Evolutionary conservation across 2,888 invertebrate species (phyloP).

Genomic region (Nezara viridula): DNA sequence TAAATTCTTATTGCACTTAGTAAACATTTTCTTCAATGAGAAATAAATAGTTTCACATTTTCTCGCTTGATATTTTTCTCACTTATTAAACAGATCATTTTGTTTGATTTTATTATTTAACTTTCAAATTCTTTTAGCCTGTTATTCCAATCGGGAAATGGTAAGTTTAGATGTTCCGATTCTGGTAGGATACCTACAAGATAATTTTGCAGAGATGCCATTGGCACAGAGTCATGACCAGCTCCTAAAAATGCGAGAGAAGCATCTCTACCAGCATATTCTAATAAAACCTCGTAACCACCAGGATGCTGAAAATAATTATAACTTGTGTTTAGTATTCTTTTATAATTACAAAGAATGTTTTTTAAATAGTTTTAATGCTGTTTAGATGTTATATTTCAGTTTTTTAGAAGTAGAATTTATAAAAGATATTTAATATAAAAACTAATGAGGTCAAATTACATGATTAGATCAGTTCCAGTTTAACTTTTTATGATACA

Average conservation of each 20-base stretch:
- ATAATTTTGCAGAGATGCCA: constrained; percentile 57
- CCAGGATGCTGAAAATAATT: constrained; percentile 63
- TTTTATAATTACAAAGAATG: background rate
- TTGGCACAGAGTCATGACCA: constrained; percentile 60
- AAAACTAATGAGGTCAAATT: background rate
- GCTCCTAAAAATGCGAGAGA: constrained; percentile 62
- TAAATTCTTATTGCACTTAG: background rate
- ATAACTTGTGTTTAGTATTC: background rate
- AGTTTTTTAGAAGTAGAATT: background rate
- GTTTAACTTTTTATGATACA: background rate
- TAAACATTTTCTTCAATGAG: background rate
- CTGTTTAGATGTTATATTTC: background rate
- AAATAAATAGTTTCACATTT: background rate
- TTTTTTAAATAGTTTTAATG: background rate
- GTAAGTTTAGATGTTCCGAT: constrained; percentile 51
- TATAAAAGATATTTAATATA: too few species aligned
- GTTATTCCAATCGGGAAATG: constrained; percentile 20
- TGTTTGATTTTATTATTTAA: background rate
- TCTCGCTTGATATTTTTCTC: background rate
- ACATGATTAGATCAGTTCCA: background rate
- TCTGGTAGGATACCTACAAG: constrained; percentile 59
- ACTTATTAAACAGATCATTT: background rate
- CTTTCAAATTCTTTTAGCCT: constrained; percentile 32
- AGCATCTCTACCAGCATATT: constrained; percentile 62
- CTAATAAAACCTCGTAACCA: constrained; percentile 62